These are phyloP conservation scores for Alcedo atthis DNA, from an alignment of 2,797 vertebrate genomes.

Conservation along the genomic window DNA sequence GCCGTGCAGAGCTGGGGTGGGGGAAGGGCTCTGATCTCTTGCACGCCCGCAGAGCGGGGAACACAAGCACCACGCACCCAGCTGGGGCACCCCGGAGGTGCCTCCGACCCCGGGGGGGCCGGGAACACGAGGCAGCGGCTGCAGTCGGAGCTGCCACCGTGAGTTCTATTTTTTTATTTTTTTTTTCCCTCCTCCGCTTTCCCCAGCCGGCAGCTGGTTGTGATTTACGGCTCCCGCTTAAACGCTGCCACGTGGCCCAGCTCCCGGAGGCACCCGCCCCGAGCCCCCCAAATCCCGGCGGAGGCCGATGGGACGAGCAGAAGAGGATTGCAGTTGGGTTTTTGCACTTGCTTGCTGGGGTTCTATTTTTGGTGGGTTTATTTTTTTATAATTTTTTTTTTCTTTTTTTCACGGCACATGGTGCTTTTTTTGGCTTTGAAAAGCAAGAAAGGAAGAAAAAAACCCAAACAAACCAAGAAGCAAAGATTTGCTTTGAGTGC, in stretches of 20 bases:
- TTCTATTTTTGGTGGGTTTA: background rate
- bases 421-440: background rate
- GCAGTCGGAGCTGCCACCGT: background rate
- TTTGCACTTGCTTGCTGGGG: background rate
- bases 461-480: background rate
- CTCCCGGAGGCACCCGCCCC: background rate
- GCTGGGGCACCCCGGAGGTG: background rate
- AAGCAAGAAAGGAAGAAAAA: background rate
- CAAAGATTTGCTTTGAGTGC: background rate
- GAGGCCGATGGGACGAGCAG: background rate
- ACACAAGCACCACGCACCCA: rapidly evolving
- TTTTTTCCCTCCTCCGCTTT: background rate
- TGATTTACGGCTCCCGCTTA: background rate
- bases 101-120: background rate
- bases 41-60: background rate
- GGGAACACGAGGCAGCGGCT: background rate
- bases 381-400: background rate
- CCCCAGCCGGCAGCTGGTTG: background rate
- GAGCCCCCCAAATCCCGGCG: background rate
- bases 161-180: background rate
- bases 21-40: too few relatives aligned
- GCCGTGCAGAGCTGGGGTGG: background rate
- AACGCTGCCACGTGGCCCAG: background rate
- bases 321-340: background rate
- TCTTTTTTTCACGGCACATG: rapidly evolving